These are phyloP conservation scores for Cichladusa arquata DNA, from an alignment of 2,113 vertebrate genomes.

Conservation along the genomic window DNA sequence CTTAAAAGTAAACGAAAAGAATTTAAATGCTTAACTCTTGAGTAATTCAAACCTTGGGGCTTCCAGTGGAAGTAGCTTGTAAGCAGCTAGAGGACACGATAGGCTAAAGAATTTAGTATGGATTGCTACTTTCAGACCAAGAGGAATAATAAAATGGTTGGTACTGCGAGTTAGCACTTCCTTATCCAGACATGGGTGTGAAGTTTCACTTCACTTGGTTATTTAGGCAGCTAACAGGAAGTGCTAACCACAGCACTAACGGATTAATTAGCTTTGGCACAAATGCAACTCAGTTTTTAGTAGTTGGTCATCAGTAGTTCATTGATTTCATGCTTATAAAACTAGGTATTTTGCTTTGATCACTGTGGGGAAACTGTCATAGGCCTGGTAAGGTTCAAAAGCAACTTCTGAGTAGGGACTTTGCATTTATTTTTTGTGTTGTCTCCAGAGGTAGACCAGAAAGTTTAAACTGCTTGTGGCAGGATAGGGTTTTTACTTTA, in stretches of 20 bases:
- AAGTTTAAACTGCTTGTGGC: background rate
- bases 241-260: background rate
- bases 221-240: constrained; percentile 38
- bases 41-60: background rate
- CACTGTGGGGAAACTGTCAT: background rate
- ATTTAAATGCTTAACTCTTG: background rate
- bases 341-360: background rate
- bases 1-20: background rate
- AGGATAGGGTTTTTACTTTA: background rate
- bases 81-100: background rate
- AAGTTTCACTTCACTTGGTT: constrained; percentile 46
- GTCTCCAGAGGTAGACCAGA: background rate
- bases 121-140: background rate
- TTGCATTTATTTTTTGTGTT: background rate
- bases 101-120: background rate
- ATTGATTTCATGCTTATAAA: background rate
- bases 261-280: constrained; percentile 17
- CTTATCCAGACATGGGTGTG: background rate
- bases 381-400: background rate
- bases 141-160: background rate
- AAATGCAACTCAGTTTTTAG: background rate
- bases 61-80: background rate
- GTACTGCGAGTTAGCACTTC: background rate
- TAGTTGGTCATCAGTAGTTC: background rate
- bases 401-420: background rate